Evolutionary conservation across 2,797 vertebrate species (phyloP).

Genomic region (Pantherophis vulpinus): DNA sequence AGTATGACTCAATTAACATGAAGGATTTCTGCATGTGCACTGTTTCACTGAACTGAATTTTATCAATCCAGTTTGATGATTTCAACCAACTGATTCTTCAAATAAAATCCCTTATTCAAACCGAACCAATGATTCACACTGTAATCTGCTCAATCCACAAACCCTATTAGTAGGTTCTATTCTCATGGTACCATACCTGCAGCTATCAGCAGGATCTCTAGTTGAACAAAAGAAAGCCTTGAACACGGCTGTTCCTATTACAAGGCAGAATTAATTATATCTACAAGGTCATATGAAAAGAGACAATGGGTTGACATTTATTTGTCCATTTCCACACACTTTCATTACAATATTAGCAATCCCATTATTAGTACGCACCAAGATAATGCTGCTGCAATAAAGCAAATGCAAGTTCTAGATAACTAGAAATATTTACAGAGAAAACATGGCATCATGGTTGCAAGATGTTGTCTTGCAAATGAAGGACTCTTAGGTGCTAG

Average conservation of each 20-base stretch:
- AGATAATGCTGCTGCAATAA: constrained; percentile 3
- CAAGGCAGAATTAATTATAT: neutral
- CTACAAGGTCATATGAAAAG: neutral
- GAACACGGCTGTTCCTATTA: neutral
- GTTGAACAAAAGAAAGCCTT: neutral
- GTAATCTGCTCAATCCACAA: neutral
- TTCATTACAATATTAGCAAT: constrained; percentile 11
- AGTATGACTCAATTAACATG: neutral
- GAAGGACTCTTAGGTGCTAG: neutral
- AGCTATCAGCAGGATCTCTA: neutral
- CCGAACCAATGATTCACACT: neutral
- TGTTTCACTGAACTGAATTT: neutral
- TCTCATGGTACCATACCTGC: neutral
- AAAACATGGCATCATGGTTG: neutral
- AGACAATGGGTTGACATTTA: neutral
- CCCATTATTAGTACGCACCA: neutral
- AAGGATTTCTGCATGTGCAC: neutral
- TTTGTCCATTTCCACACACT: neutral
- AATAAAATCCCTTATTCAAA: neutral
- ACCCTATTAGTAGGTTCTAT: neutral
- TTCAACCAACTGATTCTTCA: neutral
- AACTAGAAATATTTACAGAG: neutral
- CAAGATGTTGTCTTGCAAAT: too few relatives aligned
- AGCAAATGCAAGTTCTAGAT: neutral
- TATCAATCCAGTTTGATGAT: neutral